Percentiles rank a stretch among this genome's conserved stretches.
phyloP scores from a whole-genome alignment of 2,113 vertebrate genomes.

The Engraulis encrasicolus region DNA sequence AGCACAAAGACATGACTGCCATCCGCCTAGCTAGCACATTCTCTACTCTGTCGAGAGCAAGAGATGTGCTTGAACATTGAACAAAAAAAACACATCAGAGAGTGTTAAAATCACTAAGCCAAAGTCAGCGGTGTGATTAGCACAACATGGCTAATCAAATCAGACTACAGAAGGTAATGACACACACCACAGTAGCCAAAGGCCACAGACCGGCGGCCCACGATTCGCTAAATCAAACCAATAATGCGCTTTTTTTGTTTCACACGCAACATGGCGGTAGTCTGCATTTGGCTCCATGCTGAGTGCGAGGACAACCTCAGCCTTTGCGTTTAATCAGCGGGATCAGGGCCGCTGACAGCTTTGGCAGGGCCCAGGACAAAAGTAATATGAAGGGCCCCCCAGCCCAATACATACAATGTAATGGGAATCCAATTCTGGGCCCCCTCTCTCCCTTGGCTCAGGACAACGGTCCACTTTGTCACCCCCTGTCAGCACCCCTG shows the following conservation, averaged over 20 bases:
- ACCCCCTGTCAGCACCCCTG: too few species aligned
- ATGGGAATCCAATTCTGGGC: too few species aligned
- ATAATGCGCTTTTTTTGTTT: conserved; percentile 2
- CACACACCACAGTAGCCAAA: conserved; percentile 6
- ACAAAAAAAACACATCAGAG: conserved; percentile 6
- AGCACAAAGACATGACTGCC: conserved; percentile 23
- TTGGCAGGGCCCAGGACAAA: too few species aligned
- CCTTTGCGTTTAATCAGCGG: background rate
- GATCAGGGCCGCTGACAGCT: too few species aligned
- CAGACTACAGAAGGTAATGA: conserved; percentile 17
- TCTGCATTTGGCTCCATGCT: background rate
- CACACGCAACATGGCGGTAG: background rate
- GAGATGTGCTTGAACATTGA: background rate
- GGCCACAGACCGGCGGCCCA: background rate
- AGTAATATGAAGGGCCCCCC: too few species aligned
- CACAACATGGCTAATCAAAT: conserved; percentile 1
- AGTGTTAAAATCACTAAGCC: conserved; percentile 19
- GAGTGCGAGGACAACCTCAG: background rate
- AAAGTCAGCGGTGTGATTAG: conserved; percentile 11
- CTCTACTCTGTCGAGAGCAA: background rate
- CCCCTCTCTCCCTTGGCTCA: too few species aligned
- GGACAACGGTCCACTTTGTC: too few species aligned
- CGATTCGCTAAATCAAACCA: conserved; percentile 11
- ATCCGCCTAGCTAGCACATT: background rate
- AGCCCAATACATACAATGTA: too few species aligned